Evolutionary conservation across 37 sponge, comb jelly and placozoan genomes (phyloP).

Genomic region (Ephydatia muelleri): DNA sequence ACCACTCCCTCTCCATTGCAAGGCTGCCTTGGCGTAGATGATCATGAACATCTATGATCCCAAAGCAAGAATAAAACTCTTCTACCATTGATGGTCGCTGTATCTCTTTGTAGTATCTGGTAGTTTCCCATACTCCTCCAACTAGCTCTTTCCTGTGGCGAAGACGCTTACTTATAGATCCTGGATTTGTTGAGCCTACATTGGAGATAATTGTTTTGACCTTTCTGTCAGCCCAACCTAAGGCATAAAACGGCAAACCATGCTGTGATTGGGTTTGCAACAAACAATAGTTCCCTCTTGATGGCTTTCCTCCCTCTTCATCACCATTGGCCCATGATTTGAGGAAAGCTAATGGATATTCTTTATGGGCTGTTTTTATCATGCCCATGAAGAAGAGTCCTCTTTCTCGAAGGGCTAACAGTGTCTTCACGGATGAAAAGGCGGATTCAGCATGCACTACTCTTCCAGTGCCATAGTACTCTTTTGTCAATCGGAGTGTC

Average conservation of each 20-base stretch:
- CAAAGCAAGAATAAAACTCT: neutral
- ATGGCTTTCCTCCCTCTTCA: neutral
- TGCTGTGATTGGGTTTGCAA: neutral
- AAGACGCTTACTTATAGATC: neutral
- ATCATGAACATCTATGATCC: neutral
- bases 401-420: neutral
- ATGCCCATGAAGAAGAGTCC: neutral
- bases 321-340: neutral
- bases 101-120: neutral
- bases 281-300: neutral
- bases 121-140: neutral
- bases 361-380: neutral
- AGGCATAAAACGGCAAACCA: neutral
- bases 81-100: neutral
- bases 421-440: neutral
- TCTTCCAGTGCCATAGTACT: conserved; percentile 1
- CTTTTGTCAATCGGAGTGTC: neutral
- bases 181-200: neutral
- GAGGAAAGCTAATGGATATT: neutral
- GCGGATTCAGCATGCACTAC: neutral
- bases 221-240: neutral
- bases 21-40: neutral
- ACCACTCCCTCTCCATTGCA: neutral
- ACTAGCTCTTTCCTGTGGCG: neutral
- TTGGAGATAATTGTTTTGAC: neutral